A percentile compares a stretch with the other conserved stretches of the same genome.
These are phyloP conservation scores for Acanthiza pusilla DNA, from an alignment of 2,797 vertebrate species.

Conservation along the genomic window DNA sequence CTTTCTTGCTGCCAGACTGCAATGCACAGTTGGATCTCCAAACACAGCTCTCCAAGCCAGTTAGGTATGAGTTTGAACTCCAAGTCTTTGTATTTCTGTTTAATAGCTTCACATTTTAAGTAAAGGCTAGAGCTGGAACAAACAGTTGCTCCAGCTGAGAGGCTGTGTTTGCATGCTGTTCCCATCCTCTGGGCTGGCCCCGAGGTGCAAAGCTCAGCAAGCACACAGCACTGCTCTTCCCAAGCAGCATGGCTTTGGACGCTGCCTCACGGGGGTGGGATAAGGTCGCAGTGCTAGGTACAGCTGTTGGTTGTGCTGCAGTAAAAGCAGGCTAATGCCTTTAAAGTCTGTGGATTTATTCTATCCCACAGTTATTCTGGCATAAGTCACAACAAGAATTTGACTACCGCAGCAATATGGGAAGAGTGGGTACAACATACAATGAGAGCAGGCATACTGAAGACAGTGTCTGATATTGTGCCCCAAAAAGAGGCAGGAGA, in stretches of 20 bases:
- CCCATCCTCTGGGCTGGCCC: not conserved
- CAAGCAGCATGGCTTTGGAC: not conserved
- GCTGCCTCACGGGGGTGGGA: not conserved
- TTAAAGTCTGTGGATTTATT: not conserved
- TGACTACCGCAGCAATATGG: not conserved
- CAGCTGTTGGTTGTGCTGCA: not conserved
- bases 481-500: not conserved
- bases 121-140: not conserved
- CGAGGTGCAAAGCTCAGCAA: not conserved
- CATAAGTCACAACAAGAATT: not conserved
- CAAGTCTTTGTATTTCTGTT: not conserved
- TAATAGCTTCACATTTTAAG: not conserved
- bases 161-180: not conserved
- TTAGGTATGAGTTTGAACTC: not conserved
- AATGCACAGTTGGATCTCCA: not conserved
- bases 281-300: not conserved
- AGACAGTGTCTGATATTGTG: not conserved
- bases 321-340: not conserved
- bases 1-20: not conserved
- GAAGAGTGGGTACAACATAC: not conserved
- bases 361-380: not conserved
- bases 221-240: not conserved
- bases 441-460: not conserved
- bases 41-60: not conserved
- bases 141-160: not conserved